Evolutionary conservation across 92 coral and sea anemone species (phyloP).

Genomic region (Heteractis magnifica): DNA sequence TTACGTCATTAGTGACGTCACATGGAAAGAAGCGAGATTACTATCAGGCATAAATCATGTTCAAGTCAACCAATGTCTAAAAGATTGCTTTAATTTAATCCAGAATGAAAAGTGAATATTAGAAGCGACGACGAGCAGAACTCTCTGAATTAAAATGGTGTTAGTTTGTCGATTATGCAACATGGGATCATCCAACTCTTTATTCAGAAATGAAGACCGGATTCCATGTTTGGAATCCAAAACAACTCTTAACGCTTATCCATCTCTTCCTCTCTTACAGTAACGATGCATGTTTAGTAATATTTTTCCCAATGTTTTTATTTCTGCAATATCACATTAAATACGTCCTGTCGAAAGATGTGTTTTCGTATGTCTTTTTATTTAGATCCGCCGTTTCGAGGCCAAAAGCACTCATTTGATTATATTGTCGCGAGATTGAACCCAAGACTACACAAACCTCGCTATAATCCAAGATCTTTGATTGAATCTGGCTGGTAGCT

Average conservation of each 20-base stretch:
- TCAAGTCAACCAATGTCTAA: background rate
- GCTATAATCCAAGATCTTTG: background rate
- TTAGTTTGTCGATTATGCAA: background rate
- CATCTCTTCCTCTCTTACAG: background rate
- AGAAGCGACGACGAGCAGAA: background rate
- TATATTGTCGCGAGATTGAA: background rate
- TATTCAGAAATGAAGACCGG: background rate
- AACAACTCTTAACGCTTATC: background rate
- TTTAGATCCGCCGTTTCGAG: background rate
- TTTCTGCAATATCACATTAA: background rate
- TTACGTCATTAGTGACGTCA: background rate
- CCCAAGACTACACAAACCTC: background rate
- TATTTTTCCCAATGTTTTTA: background rate
- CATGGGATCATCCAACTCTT: background rate
- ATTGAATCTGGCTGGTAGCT: background rate
- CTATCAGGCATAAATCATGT: background rate
- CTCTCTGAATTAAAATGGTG: background rate
- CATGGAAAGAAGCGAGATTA: background rate
- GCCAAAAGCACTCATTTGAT: background rate
- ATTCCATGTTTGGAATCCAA: background rate
- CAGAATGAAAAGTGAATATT: conserved; percentile 2
- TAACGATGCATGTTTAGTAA: background rate
- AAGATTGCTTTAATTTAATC: conserved; percentile 2
- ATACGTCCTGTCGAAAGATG: background rate
- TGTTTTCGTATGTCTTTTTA: background rate